Conservation (phyloP, 2,888 invertebrate species). For the Drosophila paramelanica region DNA sequence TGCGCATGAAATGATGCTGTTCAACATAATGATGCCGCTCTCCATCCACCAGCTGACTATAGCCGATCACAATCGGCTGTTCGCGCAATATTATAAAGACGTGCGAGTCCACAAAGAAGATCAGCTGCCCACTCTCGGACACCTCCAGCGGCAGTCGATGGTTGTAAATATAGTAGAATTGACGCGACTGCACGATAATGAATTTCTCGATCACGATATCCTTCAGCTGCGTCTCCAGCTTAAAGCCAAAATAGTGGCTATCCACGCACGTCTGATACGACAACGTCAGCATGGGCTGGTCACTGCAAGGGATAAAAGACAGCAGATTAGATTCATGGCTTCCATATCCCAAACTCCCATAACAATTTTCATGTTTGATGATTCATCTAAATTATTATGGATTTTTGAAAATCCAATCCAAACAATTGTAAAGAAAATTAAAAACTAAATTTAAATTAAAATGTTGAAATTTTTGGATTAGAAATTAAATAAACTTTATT, state of each 20-base stretch:
- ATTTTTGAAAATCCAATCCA: too few relatives aligned
- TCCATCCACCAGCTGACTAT: constrained; percentile 47
- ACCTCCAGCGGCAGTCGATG: constrained; percentile 67
- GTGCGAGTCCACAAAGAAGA: constrained; percentile 81
- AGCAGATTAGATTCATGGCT: too few relatives aligned
- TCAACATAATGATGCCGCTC: constrained; percentile 66
- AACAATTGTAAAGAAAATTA: too few relatives aligned
- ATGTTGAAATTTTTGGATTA: too few relatives aligned
- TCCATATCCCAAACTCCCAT: too few relatives aligned
- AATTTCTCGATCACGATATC: constrained; percentile 80
- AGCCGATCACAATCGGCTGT: constrained; percentile 81
- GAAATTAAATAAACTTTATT: too few relatives aligned
- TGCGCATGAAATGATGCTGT: constrained; percentile 82
- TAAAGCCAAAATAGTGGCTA: constrained; percentile 81
- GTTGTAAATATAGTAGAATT: constrained; percentile 78
- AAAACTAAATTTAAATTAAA: too few relatives aligned
- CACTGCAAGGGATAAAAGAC: constrained; percentile 48
- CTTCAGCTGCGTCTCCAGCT: constrained; percentile 60
- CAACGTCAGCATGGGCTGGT: constrained; percentile 61
- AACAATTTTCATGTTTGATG: too few relatives aligned
- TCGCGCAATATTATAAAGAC: constrained; percentile 76
- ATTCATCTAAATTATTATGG: too few relatives aligned
- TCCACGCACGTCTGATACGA: constrained; percentile 78
- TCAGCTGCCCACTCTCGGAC: constrained; percentile 45
- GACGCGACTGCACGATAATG: constrained; percentile 78